phyloP scores from a whole-genome alignment of 37 sponge, comb jelly and placozoan species.

The Theonella swinhoei region DNA sequence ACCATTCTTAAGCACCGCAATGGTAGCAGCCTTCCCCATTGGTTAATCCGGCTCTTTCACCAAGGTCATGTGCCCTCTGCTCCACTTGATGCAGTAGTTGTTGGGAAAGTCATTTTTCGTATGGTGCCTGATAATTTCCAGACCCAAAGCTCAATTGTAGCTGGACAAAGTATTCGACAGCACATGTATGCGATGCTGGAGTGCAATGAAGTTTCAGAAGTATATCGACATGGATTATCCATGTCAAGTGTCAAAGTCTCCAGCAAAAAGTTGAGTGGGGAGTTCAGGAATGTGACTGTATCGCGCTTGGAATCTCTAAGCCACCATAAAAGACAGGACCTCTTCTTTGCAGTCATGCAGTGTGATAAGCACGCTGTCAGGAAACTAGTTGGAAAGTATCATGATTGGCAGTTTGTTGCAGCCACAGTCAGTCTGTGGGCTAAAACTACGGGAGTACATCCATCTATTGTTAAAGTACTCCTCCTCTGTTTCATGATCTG shows the following conservation, averaged over 20 bases:
- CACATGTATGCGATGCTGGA: slow-evolving; percentile 25
- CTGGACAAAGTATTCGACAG: slow-evolving; percentile 14
- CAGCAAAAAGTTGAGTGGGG: not conserved
- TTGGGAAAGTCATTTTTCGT: slow-evolving; percentile 1
- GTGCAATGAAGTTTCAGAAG: slow-evolving; percentile 4
- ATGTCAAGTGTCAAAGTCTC: not conserved
- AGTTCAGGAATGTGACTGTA: not conserved
- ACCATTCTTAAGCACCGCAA: not conserved
- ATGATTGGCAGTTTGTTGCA: slow-evolving; percentile 27
- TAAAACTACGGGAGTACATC: not conserved
- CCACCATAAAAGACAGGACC: not conserved
- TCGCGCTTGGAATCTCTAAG: not conserved
- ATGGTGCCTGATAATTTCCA: slow-evolving; percentile 21
- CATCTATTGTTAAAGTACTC: slow-evolving; percentile 31
- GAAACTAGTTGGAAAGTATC: not conserved
- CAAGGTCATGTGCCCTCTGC: slow-evolving; percentile 1
- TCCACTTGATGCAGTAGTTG: slow-evolving; percentile 12
- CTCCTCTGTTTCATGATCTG: slow-evolving; percentile 37
- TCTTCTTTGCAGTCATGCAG: slow-evolving; percentile 11
- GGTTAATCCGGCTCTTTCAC: slow-evolving; percentile 32
- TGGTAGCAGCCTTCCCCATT: slow-evolving; percentile 21
- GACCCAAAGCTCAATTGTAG: not conserved
- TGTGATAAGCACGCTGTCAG: not conserved
- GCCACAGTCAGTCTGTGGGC: slow-evolving; percentile 36
- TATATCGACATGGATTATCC: not conserved